Base-by-base conservation (phyloP, 2,888 invertebrate genomes). In the Tetramorium bicarinatum region DNA sequence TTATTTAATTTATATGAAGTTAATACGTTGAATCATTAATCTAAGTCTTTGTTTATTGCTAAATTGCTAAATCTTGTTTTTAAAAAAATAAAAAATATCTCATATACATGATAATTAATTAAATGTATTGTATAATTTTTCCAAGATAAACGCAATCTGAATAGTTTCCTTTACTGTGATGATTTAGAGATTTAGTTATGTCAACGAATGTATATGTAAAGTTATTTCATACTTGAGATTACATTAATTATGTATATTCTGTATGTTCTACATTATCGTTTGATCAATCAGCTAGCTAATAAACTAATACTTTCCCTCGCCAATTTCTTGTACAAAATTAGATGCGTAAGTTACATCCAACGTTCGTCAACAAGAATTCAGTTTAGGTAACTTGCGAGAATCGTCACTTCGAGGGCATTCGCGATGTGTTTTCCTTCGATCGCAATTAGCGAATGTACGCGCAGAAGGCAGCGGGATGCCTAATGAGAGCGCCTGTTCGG, bases 391-490 rank as follows among this genome's bases (percentile, higher is more conserved):
- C 29, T 56, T 54, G 29, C 54, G 44, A 69, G 54, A 67, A 41
- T 41, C 66, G n/a, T 13, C n/a, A 18, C 13, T 49, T 21, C 9
- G 29, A 54, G 21, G 15, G 11, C 29, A 56, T 59, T 34, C 18
- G n/a, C n/a, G 56, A 69, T 41, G 67, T 47, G n/a, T 69, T 66
- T 25, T 52, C 34, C 47, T 79, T 79, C 59, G 47, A 79, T 69
- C 44, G 69, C 56, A 71, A 79, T 79, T 79, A 79, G 59, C 44
- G 13, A 69, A 79, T 49, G 21, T 56, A 29, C 77, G 29, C 47
- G 69, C 15, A n/a, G 11, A 44, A 79, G 47, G 56, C 56, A 56
- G 15, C 54, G 56, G 54, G 77, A 67, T 71, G 69, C 69, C 47
- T 79, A 79, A 79, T 56, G 79, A 69, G 79, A 59, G 71, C 79